These are phyloP conservation scores for Macrotis lagotis DNA, from an alignment of 2,113 vertebrate species.

Conservation along the genomic window DNA sequence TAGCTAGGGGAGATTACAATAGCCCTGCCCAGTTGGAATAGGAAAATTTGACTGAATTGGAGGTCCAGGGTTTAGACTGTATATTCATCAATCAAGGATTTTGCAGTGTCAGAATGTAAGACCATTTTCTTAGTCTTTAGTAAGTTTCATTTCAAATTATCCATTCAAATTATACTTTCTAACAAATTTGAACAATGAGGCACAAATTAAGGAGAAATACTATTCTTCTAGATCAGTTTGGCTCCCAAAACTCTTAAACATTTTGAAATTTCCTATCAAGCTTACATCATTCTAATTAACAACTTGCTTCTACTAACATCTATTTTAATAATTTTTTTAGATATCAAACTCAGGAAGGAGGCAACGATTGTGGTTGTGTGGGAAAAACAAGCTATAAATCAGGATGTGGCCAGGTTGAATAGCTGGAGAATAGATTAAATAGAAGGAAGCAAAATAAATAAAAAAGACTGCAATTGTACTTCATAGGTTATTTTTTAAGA, in stretches of 20 bases:
- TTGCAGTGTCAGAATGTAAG: neutral
- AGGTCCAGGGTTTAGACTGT: neutral
- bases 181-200: conserved; percentile 26
- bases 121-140: neutral
- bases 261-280: conserved; percentile 37
- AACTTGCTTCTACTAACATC: conserved; percentile 7
- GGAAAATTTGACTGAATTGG: neutral
- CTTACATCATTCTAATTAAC: conserved; percentile 9
- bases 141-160: neutral
- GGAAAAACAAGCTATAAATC: neutral
- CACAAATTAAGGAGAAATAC: conserved; percentile 14
- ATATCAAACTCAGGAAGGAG: conserved; percentile 34
- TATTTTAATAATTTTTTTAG: conserved; percentile 9
- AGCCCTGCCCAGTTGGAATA: neutral
- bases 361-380: neutral
- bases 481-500: conserved; percentile 41
- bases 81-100: neutral
- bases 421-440: neutral
- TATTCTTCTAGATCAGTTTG: neutral
- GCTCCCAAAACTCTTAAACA: conserved; percentile 38
- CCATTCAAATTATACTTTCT: neutral
- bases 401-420: neutral
- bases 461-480: neutral
- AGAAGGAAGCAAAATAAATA: neutral
- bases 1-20: neutral